A percentile compares a stretch with the other conserved stretches of the same genome.
These are phyloP conservation scores for Megalopta genalis DNA, from an alignment of 1,140 invertebrate genomes.

Conservation along the genomic window DNA sequence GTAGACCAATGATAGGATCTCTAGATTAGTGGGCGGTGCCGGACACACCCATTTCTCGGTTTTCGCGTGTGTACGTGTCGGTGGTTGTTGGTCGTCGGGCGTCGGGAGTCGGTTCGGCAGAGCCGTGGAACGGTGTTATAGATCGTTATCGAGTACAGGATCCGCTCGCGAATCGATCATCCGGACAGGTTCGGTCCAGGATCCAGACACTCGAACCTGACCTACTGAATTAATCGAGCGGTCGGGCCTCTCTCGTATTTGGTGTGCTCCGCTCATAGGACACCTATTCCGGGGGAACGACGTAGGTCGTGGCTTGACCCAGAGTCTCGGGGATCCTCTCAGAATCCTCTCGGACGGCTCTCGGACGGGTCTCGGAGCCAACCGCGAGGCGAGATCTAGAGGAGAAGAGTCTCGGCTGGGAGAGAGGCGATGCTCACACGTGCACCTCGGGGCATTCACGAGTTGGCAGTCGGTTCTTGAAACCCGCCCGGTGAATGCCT, in stretches of 20 bases:
- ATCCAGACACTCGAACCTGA: conserved; percentile 21
- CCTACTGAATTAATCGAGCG: conserved; percentile 28
- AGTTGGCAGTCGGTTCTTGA: conserved; percentile 66
- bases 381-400: conserved; percentile 51
- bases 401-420: conserved; percentile 37
- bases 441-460: conserved; percentile 64
- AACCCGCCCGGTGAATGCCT: conserved; percentile 66
- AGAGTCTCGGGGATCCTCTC: conserved; percentile 63
- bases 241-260: conserved; percentile 18
- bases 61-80: no score
- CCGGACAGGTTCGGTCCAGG: neutral
- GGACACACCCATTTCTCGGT: no score
- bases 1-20: no score
- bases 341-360: neutral
- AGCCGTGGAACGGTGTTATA: neutral
- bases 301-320: conserved; percentile 74
- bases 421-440: conserved; percentile 62
- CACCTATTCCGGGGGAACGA: conserved; percentile 17
- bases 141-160: neutral
- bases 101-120: no score
- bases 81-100: no score
- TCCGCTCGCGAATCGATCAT: neutral
- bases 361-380: conserved; percentile 5
- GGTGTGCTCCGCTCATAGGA: conserved; percentile 14
- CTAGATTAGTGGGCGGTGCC: no score